These are phyloP conservation scores for Darevskia mixta DNA, from an alignment of 2,797 vertebrate species.

Conservation along the genomic window DNA sequence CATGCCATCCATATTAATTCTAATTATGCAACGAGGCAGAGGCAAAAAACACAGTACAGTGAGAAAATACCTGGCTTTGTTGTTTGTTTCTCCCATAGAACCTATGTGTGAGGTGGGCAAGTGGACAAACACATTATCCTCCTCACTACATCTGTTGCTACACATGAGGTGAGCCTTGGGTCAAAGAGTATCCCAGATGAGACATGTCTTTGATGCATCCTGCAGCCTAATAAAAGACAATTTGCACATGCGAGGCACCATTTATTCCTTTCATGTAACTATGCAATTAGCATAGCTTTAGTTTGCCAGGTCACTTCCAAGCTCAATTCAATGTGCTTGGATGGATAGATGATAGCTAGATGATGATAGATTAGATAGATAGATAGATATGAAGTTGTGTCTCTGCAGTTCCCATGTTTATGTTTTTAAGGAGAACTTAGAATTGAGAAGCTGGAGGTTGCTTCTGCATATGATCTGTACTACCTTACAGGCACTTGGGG, in stretches of 20 bases:
- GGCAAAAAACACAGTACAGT: conserved; percentile 7
- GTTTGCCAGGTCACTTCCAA: no score
- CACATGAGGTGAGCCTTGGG: not conserved
- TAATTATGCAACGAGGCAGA: conserved; percentile 13
- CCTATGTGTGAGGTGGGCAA: not conserved
- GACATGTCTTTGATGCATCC: not conserved
- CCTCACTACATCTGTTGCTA: not conserved
- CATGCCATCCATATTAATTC: conserved; percentile 30
- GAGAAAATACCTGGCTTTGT: not conserved
- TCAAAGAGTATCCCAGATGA: not conserved
- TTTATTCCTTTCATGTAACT: not conserved
- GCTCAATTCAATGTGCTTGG: no score
- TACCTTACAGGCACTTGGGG: not conserved
- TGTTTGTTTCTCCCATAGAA: not conserved
- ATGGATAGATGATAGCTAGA: no score
- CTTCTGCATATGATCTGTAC: not conserved
- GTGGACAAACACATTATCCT: not conserved
- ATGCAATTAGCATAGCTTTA: no score
- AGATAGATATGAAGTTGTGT: no score
- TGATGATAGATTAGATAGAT: no score
- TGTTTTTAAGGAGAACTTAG: not conserved
- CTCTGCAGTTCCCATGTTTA: no score
- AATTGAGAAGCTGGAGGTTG: conserved; percentile 16
- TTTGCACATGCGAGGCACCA: not conserved
- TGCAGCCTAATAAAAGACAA: no score